Percentiles rank a stretch among this genome's conserved stretches.
These are phyloP conservation scores for Lissocephala sabroskyi DNA, from an alignment of 2,888 invertebrate species.

Conservation along the genomic window DNA sequence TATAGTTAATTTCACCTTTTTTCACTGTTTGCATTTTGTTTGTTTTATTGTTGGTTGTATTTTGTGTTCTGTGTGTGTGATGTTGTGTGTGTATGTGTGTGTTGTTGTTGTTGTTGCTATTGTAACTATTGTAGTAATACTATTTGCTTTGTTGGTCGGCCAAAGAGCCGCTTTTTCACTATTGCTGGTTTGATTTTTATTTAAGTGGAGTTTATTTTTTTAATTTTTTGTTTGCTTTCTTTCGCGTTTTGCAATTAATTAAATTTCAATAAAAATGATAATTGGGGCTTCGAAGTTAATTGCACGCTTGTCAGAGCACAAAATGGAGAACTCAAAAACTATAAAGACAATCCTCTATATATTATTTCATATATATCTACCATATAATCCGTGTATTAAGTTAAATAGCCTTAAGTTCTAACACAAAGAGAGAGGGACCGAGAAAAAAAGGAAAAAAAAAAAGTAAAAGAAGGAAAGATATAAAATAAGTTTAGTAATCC, in stretches of 20 bases:
- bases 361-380: background rate
- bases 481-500: too few relatives aligned
- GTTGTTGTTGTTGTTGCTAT: conserved; percentile 56
- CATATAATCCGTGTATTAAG: too few relatives aligned
- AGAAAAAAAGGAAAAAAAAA: background rate
- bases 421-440: background rate
- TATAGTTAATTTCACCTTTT: conserved; percentile 63
- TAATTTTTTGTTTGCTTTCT: conserved; percentile 5
- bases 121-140: conserved; percentile 44
- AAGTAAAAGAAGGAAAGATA: too few relatives aligned
- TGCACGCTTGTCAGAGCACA: conserved; percentile 27
- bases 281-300: conserved; percentile 41
- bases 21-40: conserved; percentile 63
- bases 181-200: conserved; percentile 20
- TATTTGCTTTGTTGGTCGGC: conserved; percentile 23
- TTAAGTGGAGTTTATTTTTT: background rate
- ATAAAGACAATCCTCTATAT: conserved; percentile 9
- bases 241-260: conserved; percentile 51
- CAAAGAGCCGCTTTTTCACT: background rate
- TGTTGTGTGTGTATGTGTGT: conserved; percentile 23
- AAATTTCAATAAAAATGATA: conserved; percentile 42
- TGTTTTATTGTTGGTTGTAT: conserved; percentile 3
- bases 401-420: background rate
- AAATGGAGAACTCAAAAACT: background rate
- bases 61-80: background rate